Percentiles rank a stretch among this genome's conserved stretches.
These are phyloP conservation scores for Oligia fasciuncula DNA, from an alignment of 2,888 invertebrate genomes.

Conservation along the genomic window DNA sequence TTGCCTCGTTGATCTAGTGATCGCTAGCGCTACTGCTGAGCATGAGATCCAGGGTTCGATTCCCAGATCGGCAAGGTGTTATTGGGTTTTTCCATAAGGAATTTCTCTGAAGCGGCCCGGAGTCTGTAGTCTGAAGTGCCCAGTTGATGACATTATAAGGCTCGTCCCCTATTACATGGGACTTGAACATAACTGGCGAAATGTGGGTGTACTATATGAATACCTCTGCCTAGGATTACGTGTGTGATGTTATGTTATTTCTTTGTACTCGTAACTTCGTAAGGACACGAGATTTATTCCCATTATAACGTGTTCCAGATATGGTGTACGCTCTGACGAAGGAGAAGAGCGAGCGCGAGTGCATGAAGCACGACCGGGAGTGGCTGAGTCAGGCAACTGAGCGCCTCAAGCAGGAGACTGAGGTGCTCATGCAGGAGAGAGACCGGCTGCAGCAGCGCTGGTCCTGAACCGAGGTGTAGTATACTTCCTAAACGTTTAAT, in stretches of 20 bases:
- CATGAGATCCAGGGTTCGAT: neutral
- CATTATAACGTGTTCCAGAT: slow-evolving; percentile 65
- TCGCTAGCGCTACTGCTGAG: neutral
- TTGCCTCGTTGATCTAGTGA: neutral
- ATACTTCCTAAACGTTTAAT: neutral
- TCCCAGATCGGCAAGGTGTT: neutral
- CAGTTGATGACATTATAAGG: neutral
- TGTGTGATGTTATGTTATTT: neutral
- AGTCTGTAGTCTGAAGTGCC: neutral
- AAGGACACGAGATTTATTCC: neutral
- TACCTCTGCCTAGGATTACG: neutral
- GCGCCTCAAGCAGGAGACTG: slow-evolving; percentile 74
- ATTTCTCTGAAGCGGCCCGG: neutral
- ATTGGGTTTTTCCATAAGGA: neutral
- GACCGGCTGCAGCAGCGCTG: slow-evolving; percentile 75
- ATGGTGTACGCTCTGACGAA: slow-evolving; percentile 75
- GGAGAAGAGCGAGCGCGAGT: slow-evolving; percentile 71
- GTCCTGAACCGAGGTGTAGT: slow-evolving; percentile 73
- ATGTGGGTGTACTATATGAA: neutral
- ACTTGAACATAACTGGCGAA: neutral
- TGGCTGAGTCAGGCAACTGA: slow-evolving; percentile 75
- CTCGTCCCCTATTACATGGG: neutral
- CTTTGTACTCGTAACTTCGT: neutral
- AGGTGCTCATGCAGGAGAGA: slow-evolving; percentile 74
- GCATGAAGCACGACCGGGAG: slow-evolving; percentile 68